Evolutionary conservation across 2,888 invertebrate genomes (phyloP).

Genomic region (Xestia rhomboidea): DNA sequence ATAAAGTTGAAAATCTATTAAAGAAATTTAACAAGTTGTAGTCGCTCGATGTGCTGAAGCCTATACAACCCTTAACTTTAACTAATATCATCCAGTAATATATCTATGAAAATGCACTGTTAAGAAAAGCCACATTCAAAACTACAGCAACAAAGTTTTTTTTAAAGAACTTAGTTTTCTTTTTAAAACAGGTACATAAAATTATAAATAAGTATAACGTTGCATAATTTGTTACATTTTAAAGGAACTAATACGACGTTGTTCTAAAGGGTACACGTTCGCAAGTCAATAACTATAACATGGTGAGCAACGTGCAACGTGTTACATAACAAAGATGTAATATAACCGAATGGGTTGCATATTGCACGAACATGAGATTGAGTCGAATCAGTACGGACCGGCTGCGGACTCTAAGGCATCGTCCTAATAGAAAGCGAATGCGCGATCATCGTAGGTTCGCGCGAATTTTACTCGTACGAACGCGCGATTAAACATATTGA

Average conservation of each 20-base stretch:
- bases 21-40: too few species aligned
- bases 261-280: not conserved
- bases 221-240: conserved; percentile 18
- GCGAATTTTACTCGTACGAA: too few species aligned
- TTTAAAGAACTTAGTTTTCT: conserved; percentile 37
- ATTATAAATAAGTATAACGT: conserved; percentile 21
- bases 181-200: conserved; percentile 27
- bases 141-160: conserved; percentile 1
- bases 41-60: not conserved
- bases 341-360: conserved; percentile 11
- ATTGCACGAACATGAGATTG: conserved; percentile 14
- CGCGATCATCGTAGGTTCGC: too few species aligned
- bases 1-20: too few species aligned
- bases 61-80: not conserved
- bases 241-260: conserved; percentile 1
- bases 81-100: not conserved
- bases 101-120: not conserved
- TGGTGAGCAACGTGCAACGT: conserved; percentile 11
- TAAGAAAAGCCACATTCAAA: not conserved
- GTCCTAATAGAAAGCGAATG: too few species aligned
- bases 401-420: not conserved
- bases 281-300: not conserved
- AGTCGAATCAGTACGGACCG: not conserved
- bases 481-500: too few species aligned
- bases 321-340: not conserved